Evolutionary conservation across 2,797 vertebrate genomes (phyloP).

Genomic region (Syndactyla subalaris): DNA sequence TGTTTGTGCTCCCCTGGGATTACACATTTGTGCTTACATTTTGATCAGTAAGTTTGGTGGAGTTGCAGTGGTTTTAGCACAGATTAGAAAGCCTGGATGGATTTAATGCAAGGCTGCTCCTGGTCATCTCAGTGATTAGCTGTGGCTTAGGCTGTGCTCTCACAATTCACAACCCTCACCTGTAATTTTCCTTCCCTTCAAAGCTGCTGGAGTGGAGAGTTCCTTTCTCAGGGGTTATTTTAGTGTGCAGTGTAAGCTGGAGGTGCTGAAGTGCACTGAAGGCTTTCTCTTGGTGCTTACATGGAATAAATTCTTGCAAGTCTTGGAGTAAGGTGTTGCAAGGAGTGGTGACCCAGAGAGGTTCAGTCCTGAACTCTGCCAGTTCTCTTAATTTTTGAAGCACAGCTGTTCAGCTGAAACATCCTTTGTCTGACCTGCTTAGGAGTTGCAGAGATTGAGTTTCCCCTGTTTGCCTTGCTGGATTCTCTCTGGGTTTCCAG

Average conservation of each 20-base stretch:
- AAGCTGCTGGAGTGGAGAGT: neutral
- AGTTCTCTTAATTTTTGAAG: neutral
- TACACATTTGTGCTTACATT: neutral
- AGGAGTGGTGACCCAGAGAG: neutral
- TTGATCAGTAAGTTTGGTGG: neutral
- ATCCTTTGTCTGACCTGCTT: neutral
- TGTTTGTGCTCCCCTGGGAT: neutral
- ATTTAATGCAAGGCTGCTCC: neutral
- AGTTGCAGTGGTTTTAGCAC: neutral
- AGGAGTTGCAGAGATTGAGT: neutral
- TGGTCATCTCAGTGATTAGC: neutral
- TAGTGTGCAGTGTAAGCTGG: neutral
- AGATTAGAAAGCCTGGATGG: neutral
- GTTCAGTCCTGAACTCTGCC: neutral
- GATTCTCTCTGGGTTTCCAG: slow-evolving; percentile 28
- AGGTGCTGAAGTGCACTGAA: neutral
- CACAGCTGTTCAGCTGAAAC: neutral
- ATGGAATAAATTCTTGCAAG: neutral
- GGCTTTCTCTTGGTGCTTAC: neutral
- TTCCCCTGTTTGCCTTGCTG: neutral
- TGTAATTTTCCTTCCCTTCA: neutral
- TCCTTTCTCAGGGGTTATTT: neutral
- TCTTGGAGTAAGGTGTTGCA: neutral
- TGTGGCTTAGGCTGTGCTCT: neutral
- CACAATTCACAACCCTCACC: neutral